Base-by-base conservation (phyloP, 2,797 vertebrate species). In the Anolis apletophallus region DNA sequence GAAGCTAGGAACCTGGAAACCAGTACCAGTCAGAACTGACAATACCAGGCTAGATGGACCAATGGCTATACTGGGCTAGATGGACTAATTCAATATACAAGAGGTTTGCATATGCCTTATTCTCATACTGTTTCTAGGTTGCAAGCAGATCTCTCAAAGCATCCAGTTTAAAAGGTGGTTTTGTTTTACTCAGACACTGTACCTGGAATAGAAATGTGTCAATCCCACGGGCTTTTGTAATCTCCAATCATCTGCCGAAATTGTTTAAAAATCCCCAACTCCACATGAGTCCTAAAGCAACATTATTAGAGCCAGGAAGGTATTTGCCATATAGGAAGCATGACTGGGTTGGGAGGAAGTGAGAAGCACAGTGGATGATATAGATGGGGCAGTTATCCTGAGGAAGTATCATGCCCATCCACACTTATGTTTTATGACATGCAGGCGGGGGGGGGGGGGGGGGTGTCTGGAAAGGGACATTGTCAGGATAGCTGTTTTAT, bases 311-410 rank as follows among this genome's bases (percentile, higher is more conserved):
- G 34, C 21, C 71, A 87, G 72, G 76, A 84, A 76, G 9, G 1
- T 1, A 61, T 83, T 57, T 89, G 84, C 61, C 67, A 83, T 40
- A 19, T n/a, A 71, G 73, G 83, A 91, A 85, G 17, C 26, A 40
- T 61, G 40, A 10, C 61, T 72, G 75, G 69, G 32, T 69, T 68
- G 40, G 78, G 83, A 88, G 16, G n/a, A 73, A 59, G 29, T 74
- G 50, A 46, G 77, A 67, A 74, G 59, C n/a, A 12, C 34, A 75
- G 6, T 52, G 59, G 26, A 36, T 69, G 29, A 57, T 69, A 36
- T 11, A 55, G 61, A 11, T 26, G 61, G 76, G 46, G 46, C 32
- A 21, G 16, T 57, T 80, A 90, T 84, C 73, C 71, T 77, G 82
- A 82, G 77, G 74, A 92, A 87, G 69, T 19, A 16, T 26, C 81